Evolutionary conservation across 2,888 invertebrate species (phyloP), one percentile per base, ranked within the genome.

Genomic region (Glyphotaelius pellucidus): DNA sequence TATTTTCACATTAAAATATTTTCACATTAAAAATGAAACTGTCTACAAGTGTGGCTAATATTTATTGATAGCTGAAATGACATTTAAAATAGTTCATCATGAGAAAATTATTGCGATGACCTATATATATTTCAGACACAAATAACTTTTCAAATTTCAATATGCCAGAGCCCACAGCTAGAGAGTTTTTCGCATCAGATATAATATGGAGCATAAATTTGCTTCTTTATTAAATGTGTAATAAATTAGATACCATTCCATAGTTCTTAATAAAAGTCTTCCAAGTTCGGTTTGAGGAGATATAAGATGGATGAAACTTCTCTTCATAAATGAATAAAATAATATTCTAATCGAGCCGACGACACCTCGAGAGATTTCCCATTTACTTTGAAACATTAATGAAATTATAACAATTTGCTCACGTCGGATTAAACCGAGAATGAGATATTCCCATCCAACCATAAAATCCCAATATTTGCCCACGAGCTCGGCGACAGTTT

Each of bases 391-490:
- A 67, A 67, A 67, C 67, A 67, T 25, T 67, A 67, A 67, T 67
- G 67, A 67, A 67, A 67, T 67, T 67, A 67, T 67, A 67, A 67
- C 67, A 67, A 67, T 67, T 67, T 67, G 67, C 67, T 67, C 67
- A 25, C 67, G 67, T 67, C 25, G 67, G 67, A 67, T 67, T 67
- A 67, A 67, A 67, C 67, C 7, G 25, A 67, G 67, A 67, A 67
- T 67, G 67, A 67, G 67, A 67, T 67, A 67, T 67, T 67, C 67
- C 67, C 67, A 67, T 67, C 67, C 67, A 67, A 67, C 67, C 67
- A 67, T 67, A 67, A 67, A 67, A 67, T 67, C 67, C 67, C 67
- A 67, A 67, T 67, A 67, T 67, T 67, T 67, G 67, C 67, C 67
- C 67, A 67, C 25, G 67, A 67, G 67, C 67, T 67, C 25, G 67